These are phyloP conservation scores for Pituophis catenifer DNA, from an alignment of 2,113 vertebrate species.

Conservation along the genomic window DNA sequence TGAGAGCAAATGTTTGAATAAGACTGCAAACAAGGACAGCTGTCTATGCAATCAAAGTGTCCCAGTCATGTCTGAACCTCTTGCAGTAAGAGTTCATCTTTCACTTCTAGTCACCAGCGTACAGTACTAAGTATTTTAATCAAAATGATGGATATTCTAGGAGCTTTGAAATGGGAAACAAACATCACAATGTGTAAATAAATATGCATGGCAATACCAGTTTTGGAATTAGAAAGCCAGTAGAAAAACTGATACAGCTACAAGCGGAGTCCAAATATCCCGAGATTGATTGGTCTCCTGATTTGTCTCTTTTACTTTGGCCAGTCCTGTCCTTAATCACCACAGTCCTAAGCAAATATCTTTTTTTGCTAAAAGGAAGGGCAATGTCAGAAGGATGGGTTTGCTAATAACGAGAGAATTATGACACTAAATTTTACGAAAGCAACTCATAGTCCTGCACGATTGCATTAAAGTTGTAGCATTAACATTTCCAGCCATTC, in stretches of 20 bases:
- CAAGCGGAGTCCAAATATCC: not conserved
- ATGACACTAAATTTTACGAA: not conserved
- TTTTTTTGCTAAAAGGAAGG: not conserved
- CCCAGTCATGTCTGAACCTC: not conserved
- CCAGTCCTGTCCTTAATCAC: not conserved
- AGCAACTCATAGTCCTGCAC: not conserved
- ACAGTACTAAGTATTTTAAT: not conserved
- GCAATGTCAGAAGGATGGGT: not conserved
- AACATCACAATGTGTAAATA: not conserved
- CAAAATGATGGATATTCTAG: not conserved
- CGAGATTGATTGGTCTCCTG: not conserved
- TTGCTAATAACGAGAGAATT: not conserved
- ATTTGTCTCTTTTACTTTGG: not conserved
- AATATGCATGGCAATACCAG: not conserved
- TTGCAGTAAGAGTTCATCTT: not conserved
- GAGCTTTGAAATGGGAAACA: not conserved
- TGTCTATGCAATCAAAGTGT: not conserved
- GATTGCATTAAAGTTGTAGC: not conserved
- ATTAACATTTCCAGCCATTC: not conserved
- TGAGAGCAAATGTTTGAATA: not conserved
- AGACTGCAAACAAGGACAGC: not conserved
- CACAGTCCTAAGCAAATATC: not conserved
- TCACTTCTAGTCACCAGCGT: not conserved
- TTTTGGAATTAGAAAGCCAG: not conserved
- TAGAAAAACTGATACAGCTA: not conserved